Base-by-base conservation (phyloP, 2,888 invertebrate species). In the Unio delphinus region DNA sequence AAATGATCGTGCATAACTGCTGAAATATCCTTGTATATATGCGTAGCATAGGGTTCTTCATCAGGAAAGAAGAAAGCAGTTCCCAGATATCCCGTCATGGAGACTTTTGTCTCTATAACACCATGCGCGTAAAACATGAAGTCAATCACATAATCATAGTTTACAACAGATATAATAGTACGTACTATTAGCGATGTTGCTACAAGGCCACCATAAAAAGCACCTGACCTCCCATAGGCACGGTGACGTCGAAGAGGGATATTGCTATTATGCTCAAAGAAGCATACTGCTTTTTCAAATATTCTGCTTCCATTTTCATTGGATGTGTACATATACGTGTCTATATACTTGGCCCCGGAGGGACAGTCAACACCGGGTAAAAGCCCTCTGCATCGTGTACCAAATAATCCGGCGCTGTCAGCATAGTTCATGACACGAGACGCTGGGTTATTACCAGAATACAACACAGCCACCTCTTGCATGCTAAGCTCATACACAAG, bases 401-500 rank as follows among this genome's bases (percentile, higher is more conserved):
- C 88, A 56, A 85, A 84, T 67, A 86, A 72, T 1, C 82, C 84
- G 0, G 84, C 84, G 18, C 86, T 80, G 68, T 88, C 87, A 2
- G 86, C 83, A 66, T 82, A 86, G 68, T 85, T 79, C 45, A 85
- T 77, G 71, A 84, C 78, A 65, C 81, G 78, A 30, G 82, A 76
- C 3, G 81, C 77, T 0, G 87, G 87, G 45, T 79, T 83, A 67
- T 82, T 76, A 1, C 87, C 88, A n/a, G 85, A 79, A 75, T 88
- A 88, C 58, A 87, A 72, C 0, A 87, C 86, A 4, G 78, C 80
- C 1, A 87, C 83, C 72, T 88, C 88, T 73, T 87, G 87, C 75
- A 88, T 80, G 70, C 88, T 86, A n/a, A 89, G 66, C 70, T 89
- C 89, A 69, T 88, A 88, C n/a, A 85, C 75, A 26, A 89, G 80